Base-by-base conservation (phyloP, 1,140 invertebrate species). In the Orchestia grillus region DNA sequence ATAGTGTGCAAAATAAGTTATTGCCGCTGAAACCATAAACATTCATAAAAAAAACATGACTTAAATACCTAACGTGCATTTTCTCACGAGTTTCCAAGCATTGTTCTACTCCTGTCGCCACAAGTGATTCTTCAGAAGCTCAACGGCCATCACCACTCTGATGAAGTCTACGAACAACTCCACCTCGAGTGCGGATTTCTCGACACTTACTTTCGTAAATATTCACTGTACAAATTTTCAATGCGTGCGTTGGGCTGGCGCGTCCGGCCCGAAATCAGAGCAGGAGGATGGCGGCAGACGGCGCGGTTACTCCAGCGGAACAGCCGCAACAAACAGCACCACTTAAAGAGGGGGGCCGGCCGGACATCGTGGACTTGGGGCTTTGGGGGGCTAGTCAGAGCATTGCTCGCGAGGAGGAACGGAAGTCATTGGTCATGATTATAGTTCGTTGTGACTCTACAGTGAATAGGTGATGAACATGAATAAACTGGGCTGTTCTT, bases 231-330 rank as follows among this genome's bases (percentile, higher is more conserved):
- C 11, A 15, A 36, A 77, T 77, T 15, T 36, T 19, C 11, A 15
- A 3, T 77, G 62, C 36, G 11, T 77, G 28, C 11, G 28, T 77
- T 77, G 3, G 15, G 28, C 62, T 77, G 62, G 62, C 11, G 11
- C 36, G 15, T 15, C 28, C 62, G 62, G 11, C 28, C 62, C 3
- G 62, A 77, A 77, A 77, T 77, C 62, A 77, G 62, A 77, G 62
- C 62, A 77, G 3, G 62, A 15, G 88, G 88, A 8, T 4, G 4
- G 88, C 44, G 88, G 88, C 15, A 91, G 88, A 15, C 88, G 15
- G 11, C 88, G 88, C 28, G 41, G 88, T 28, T 91, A 91, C 88
- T 91, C 88, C 44, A 91, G 19, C 88, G 88, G 88, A 91, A 91
- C 88, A 91, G 41, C 88, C 11, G 44, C 88, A 91, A 91, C 88